Base-by-base conservation (phyloP, 2,797 vertebrate species). In the Muscicapa striata region DNA sequence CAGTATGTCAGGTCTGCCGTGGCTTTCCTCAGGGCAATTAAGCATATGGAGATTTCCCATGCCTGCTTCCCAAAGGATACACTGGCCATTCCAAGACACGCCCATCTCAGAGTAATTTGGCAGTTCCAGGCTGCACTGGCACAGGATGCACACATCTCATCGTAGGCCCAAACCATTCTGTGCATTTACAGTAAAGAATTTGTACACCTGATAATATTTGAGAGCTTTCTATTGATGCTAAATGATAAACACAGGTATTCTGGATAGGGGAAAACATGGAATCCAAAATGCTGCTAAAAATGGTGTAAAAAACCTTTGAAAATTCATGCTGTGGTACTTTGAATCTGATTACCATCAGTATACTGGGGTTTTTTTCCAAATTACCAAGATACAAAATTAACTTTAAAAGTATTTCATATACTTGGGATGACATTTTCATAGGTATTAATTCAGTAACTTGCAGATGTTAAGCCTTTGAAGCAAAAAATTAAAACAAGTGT, bases 401-500 rank as follows among this genome's bases (percentile, higher is more conserved):
- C 36, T 78, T 70, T 15, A 8, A 41, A 83, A 77, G 10, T 78
- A 81, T 72, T 62, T 64, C 26, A 51, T 89, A 64, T 93, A 90
- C 74, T 91, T 75, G 27, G 34, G 43, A 68, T 89, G 62, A 82
- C 72, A 93, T 95, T 94, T 95, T 95, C 45, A 64, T 36, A 8
- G 43, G 46, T 91, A 48, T 54, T 93, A 89, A 89, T 96, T 94
- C n/a, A 52, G 48, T 68, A 80, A 70, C 77, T 92, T 95, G 87
- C 97, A 97, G 87, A 92, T 96, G 91, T 95, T 91, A 89, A 84
- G 86, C 86, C 91, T 95, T 80, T 91, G 93, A 97, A 95, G 90
- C 94, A 98, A 97, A 97, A 97, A 94, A 96, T 70, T 89, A 78
- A 93, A 96, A 94, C 93, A 96, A 96, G 74, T 85, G 75, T 96